Conservation (phyloP, 2,888 invertebrate species). For the Cantharis nigra region DNA sequence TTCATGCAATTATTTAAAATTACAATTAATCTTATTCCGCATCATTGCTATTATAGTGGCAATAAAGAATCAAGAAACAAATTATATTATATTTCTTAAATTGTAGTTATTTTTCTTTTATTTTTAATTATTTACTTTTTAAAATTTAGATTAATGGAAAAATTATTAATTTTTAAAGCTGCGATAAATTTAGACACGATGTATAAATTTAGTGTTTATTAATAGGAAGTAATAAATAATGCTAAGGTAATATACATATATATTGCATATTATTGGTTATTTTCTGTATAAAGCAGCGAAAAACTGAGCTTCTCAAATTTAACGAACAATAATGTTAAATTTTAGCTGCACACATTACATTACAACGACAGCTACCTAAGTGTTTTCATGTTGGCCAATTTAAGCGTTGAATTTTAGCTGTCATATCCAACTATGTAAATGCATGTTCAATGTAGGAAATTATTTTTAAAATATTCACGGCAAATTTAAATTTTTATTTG, state of each 20-base stretch:
- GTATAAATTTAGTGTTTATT: too few species aligned
- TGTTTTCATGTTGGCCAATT: background rate
- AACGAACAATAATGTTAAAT: background rate
- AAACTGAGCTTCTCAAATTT: background rate
- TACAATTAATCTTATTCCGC: too few species aligned
- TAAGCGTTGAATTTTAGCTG: background rate
- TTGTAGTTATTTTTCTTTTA: too few species aligned
- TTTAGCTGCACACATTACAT: background rate
- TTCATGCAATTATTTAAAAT: too few species aligned
- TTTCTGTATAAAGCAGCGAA: background rate
- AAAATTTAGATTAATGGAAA: too few species aligned
- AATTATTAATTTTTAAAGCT: too few species aligned
- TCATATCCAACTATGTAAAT: background rate
- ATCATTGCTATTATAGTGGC: too few species aligned
- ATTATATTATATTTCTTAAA: too few species aligned
- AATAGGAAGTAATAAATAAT: too few species aligned
- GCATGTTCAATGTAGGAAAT: background rate
- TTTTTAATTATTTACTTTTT: too few species aligned
- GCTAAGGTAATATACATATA: background rate
- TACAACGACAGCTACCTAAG: background rate
- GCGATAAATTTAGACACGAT: too few species aligned
- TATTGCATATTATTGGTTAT: background rate
- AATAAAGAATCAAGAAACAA: too few species aligned
- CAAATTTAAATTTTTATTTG: background rate
- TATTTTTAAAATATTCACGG: background rate